Percentiles rank a stretch among this genome's conserved stretches.
Conservation (phyloP, 2,113 vertebrate genomes). For the Pterocles gutturalis region DNA sequence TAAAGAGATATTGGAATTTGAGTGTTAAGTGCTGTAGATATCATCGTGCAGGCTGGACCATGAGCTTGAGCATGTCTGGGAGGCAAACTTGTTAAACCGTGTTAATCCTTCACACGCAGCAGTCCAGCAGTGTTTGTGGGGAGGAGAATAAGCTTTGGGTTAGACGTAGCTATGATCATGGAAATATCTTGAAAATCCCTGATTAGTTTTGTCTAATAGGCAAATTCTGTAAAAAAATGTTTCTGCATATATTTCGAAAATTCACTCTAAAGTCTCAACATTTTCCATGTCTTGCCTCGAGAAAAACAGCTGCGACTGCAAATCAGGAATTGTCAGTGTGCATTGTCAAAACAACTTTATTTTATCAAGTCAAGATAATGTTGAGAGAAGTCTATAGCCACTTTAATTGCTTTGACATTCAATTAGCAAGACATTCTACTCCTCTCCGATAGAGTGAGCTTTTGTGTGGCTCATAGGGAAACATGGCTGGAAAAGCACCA, state of each 20-base stretch:
- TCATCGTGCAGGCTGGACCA: not conserved
- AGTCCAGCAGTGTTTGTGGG: not conserved
- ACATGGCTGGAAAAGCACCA: slow-evolving; percentile 12
- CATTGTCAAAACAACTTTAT: slow-evolving; percentile 72
- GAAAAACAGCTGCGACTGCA: slow-evolving; percentile 16
- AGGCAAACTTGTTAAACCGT: not conserved
- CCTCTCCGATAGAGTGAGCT: slow-evolving; percentile 53
- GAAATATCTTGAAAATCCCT: not conserved
- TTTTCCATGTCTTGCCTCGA: slow-evolving; percentile 8
- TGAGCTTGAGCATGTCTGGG: not conserved
- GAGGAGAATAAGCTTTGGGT: not conserved
- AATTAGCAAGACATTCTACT: slow-evolving; percentile 68
- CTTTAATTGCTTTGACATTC: slow-evolving; percentile 74
- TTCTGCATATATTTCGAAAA: not conserved
- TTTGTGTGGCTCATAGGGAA: slow-evolving; percentile 30
- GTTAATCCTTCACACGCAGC: not conserved
- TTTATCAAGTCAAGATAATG: slow-evolving; percentile 68
- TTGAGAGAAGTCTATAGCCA: slow-evolving; percentile 52
- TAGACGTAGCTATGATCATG: not conserved
- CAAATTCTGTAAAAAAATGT: not conserved
- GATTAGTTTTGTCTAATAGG: slow-evolving; percentile 24
- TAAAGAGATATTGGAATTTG: not conserved
- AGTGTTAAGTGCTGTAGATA: not conserved
- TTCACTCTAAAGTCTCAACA: not conserved
- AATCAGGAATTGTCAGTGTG: slow-evolving; percentile 39